Percentiles rank a stretch among this genome's conserved stretches.
phyloP scores from a whole-genome alignment of 2,888 invertebrate species.

The Ptychoptera albimana region DNA sequence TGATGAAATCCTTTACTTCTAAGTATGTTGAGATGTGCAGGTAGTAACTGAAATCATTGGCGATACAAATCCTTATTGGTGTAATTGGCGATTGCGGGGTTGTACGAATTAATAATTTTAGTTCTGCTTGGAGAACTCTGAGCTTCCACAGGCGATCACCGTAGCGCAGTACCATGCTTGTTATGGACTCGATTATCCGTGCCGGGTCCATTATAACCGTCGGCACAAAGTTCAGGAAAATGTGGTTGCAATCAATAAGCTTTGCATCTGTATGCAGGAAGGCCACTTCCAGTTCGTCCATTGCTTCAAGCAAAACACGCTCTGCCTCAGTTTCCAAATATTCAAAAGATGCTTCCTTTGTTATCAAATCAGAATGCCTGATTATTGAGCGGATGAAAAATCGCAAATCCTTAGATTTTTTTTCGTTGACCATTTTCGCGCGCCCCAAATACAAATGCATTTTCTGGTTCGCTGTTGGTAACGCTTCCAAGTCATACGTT shows the following conservation, averaged over 20 bases:
- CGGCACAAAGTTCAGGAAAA: conserved; percentile 95
- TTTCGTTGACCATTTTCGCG: conserved; percentile 84
- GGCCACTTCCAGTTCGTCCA: conserved; percentile 96
- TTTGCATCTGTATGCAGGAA: conserved; percentile 85
- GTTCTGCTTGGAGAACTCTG: conserved; percentile 86
- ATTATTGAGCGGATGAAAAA: conserved; percentile 98
- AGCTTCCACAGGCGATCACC: conserved; percentile 91
- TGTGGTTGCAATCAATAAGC: conserved; percentile 95
- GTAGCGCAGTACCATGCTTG: conserved; percentile 92
- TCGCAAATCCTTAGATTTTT: conserved; percentile 87
- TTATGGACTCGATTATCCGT: conserved; percentile 92
- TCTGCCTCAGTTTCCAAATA: conserved; percentile 97
- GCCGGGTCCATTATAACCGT: conserved; percentile 93
- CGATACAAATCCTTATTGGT: conserved; percentile 77
- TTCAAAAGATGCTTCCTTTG: conserved; percentile 88
- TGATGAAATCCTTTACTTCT: conserved; percentile 71
- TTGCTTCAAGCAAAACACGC: conserved; percentile 84
- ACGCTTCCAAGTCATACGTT: conserved; percentile 86
- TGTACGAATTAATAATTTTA: conserved; percentile 80
- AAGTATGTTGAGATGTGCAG: conserved; percentile 88
- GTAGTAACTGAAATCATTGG: conserved; percentile 95
- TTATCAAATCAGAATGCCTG: conserved; percentile 91
- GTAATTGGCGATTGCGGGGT: conserved; percentile 67
- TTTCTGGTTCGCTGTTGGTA: conserved; percentile 93
- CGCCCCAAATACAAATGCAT: conserved; percentile 95